phyloP scores from a whole-genome alignment of 2,113 vertebrate species.

The Hippocampus mohnikei region DNA sequence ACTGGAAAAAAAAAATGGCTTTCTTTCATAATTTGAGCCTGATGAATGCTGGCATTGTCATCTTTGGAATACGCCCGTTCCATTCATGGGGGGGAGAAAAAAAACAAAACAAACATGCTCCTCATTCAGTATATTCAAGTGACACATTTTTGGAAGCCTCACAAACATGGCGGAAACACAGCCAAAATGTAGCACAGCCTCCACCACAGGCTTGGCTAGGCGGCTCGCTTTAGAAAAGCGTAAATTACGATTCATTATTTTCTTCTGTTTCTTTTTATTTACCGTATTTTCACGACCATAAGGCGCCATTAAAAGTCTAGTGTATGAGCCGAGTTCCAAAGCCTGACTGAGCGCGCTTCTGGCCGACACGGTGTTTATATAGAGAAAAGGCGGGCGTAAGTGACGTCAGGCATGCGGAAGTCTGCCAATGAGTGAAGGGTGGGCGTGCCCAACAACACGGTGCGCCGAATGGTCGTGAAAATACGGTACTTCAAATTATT shows the following conservation, averaged over 20 bases:
- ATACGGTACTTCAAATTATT: no score
- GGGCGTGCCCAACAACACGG: no score
- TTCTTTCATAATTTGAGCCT: neutral
- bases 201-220: neutral
- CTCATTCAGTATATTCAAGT: neutral
- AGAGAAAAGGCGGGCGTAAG: no score
- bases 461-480: no score
- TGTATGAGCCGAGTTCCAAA: no score
- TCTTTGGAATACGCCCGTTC: neutral
- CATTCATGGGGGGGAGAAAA: neutral
- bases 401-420: no score
- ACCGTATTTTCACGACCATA: no score
- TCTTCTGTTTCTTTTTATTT: no score
- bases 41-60: slow-evolving; percentile 2
- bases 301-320: no score
- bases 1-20: neutral
- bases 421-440: no score
- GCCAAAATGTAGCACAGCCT: neutral
- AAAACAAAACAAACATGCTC: neutral
- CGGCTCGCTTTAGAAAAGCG: neutral
- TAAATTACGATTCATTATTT: neutral
- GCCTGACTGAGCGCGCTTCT: no score
- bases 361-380: no score
- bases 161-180: neutral
- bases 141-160: slow-evolving; percentile 1